A percentile compares a stretch with the other conserved stretches of the same genome.
Evolutionary conservation across 2,113 vertebrate genomes (phyloP).

Genomic region (Actenoides lindsayi): DNA sequence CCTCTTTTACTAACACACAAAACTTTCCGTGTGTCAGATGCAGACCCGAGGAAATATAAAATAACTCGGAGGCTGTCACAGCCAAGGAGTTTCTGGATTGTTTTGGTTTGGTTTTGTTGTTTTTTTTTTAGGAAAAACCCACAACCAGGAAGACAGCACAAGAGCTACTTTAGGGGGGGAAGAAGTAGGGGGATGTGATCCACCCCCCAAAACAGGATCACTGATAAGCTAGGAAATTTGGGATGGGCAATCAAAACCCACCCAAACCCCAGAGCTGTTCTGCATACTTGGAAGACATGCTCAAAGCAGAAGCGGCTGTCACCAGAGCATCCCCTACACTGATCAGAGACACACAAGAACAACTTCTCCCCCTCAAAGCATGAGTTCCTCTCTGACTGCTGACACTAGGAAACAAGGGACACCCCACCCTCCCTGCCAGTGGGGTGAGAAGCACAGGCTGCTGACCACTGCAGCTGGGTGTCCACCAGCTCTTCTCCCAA

Average conservation of each 20-base stretch:
- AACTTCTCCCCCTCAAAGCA: background rate
- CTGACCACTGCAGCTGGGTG: fast-evolving
- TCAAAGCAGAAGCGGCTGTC: background rate
- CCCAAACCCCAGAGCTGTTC: background rate
- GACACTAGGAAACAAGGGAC: background rate
- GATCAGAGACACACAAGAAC: background rate
- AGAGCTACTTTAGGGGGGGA: background rate
- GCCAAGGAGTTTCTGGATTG: background rate
- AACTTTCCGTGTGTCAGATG: fast-evolving
- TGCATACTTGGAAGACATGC: background rate
- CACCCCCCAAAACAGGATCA: background rate
- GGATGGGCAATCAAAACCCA: background rate
- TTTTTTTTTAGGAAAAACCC: background rate
- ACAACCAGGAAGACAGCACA: background rate
- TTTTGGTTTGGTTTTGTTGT: too few species aligned
- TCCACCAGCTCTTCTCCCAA: background rate
- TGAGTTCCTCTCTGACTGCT: background rate
- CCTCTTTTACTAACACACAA: background rate
- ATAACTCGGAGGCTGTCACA: background rate
- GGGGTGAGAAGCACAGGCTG: background rate
- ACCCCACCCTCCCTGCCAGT: background rate
- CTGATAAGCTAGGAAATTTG: background rate
- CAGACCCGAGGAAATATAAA: background rate
- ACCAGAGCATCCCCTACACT: background rate
- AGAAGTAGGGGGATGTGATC: background rate